A percentile compares a stretch with the other conserved stretches of the same genome.
Evolutionary conservation across 1,140 invertebrate genomes (phyloP).

Genomic region (Aphelenchoides avenae): DNA sequence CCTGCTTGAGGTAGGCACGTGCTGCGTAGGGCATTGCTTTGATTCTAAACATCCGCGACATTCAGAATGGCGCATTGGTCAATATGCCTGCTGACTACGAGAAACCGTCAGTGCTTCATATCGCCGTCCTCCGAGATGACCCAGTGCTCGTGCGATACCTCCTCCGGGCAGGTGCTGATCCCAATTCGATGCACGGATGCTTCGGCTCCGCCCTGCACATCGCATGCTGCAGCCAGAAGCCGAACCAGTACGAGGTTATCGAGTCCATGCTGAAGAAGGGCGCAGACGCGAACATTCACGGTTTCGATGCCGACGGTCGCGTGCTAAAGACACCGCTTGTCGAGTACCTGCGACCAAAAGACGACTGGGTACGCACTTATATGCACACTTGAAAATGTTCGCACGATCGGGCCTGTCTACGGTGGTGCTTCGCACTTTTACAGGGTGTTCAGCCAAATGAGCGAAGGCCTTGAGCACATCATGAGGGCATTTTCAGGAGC

Average conservation of each 20-base stretch:
- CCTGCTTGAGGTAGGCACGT: slow-evolving; percentile 27
- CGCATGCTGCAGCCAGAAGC: slow-evolving; percentile 14
- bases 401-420: not conserved
- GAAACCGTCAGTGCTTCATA: slow-evolving; percentile 22
- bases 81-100: slow-evolving; percentile 32
- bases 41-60: not conserved
- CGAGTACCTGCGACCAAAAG: slow-evolving; percentile 20
- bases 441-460: not conserved
- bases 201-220: slow-evolving; percentile 35
- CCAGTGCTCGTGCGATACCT: slow-evolving; percentile 22
- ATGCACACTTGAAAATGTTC: not conserved
- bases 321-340: slow-evolving; percentile 25
- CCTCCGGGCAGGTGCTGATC: slow-evolving; percentile 25
- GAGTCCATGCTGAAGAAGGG: slow-evolving; percentile 31
- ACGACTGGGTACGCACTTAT: too few relatives aligned
- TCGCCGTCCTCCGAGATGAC: slow-evolving; percentile 29
- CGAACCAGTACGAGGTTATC: slow-evolving; percentile 26
- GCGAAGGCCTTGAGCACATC: too few relatives aligned
- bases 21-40: slow-evolving; percentile 2
- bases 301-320: slow-evolving; percentile 11
- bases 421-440: not conserved
- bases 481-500: too few relatives aligned
- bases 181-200: slow-evolving; percentile 7
- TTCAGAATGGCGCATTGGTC: slow-evolving; percentile 32
- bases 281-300: slow-evolving; percentile 23